Percentiles rank a stretch among this genome's conserved stretches.
Evolutionary conservation across 2,797 vertebrate species (phyloP).

Genomic region (Cyprinodon diabolis): DNA sequence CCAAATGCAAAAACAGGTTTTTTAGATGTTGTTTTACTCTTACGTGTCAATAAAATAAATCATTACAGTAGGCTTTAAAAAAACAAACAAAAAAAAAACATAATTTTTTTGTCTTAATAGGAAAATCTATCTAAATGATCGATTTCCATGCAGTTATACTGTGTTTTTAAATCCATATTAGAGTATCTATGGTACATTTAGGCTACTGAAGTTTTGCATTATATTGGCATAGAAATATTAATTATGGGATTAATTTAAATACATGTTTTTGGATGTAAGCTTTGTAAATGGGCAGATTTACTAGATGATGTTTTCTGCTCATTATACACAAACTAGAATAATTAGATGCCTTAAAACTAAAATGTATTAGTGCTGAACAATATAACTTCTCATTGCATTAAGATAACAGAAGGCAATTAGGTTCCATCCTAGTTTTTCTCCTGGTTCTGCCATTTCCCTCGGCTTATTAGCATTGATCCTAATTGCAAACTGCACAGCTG

Average conservation of each 20-base stretch:
- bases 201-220: background rate
- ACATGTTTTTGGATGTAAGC: background rate
- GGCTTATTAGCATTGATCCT: conserved; percentile 35
- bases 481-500: conserved; percentile 50
- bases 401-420: conserved; percentile 46
- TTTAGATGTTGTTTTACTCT: background rate
- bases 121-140: background rate
- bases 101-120: background rate
- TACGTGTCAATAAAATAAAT: background rate
- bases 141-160: conserved; percentile 1
- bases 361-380: conserved; percentile 14
- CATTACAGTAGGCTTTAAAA: background rate
- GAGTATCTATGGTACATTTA: background rate
- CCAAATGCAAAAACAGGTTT: background rate
- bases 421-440: conserved; percentile 27
- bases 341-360: conserved; percentile 27
- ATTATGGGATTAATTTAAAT: background rate
- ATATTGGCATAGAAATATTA: background rate
- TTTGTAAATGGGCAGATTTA: conserved; percentile 5
- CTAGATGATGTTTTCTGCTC: conserved; percentile 5
- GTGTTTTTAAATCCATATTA: background rate
- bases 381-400: conserved; percentile 31
- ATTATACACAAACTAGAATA: conserved; percentile 31
- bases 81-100: background rate
- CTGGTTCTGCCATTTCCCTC: conserved; percentile 34